Base-by-base conservation (phyloP, 2,888 invertebrate genomes). In the Pterostichus niger region DNA sequence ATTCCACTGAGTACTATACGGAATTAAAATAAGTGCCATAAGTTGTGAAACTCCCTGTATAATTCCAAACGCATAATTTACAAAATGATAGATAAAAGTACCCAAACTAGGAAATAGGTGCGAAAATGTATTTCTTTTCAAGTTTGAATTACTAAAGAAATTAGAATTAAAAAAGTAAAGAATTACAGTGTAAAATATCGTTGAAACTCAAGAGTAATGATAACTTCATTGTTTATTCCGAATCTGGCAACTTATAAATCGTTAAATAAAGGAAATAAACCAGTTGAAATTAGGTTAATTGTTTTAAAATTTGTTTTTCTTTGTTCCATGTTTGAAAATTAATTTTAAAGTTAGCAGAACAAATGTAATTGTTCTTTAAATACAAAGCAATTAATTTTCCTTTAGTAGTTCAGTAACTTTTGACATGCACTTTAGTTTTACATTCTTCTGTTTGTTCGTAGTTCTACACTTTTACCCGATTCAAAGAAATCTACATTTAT, bases 301-400 rank as follows among this genome's bases (percentile, higher is more conserved):
- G 68, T 17, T 24, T 44, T 71, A 40, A 44, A 71, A 71, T 71
- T 64, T 33, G 17, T 71, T 71, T 64, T 64, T 24, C 24, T 24
- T 24, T 24, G 33, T 40, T 71, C 13, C 56, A 40, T 71, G 68
- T 71, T 68, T 71, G 68, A 71, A 44, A 71, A 71, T 71, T 71
- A 71, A 71, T 71, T 71, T 71, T 44, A 71, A 71, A 71, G 44
- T 71, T 71, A 17, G 68, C 40, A 40, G 13, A 71, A 71, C 68
- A 71, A 71, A 64, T 64, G 64, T 71, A 71, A 71, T 71, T 71
- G 68, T 17, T 71, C 17, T 71, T 71, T 71, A 71, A 71, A 71
- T 31, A 71, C 68, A 64, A 64, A 64, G 64, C 64, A 71, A 71
- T 71, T 71, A 71, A 71, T 71, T 44, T 71, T 33, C 33, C 33